phyloP scores from a whole-genome alignment of 2,888 invertebrate species.

The Tortricodes alternella region DNA sequence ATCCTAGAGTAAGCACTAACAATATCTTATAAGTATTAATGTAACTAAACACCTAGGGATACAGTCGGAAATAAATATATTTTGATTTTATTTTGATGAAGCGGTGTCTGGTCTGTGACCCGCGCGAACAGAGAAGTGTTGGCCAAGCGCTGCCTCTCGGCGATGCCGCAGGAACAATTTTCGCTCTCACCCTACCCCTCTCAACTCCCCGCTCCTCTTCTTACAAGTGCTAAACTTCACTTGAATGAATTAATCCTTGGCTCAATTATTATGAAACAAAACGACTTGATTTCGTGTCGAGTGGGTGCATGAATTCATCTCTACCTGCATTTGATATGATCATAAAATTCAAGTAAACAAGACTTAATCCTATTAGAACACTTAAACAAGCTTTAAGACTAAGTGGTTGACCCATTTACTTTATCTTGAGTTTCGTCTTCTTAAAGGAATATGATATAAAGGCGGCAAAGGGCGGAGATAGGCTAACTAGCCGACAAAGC shows the following conservation, averaged over 20 bases:
- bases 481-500: constrained; percentile 36
- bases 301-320: no score
- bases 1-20: no score
- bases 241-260: no score
- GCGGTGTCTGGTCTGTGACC: no score
- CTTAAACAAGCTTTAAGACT: not conserved
- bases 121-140: constrained; percentile 18
- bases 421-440: constrained; percentile 26
- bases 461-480: constrained; percentile 31
- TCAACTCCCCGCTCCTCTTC: no score
- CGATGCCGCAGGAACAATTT: not conserved
- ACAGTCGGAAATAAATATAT: no score
- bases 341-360: not conserved
- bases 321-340: not conserved
- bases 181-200: not conserved
- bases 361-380: constrained; percentile 12
- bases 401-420: constrained; percentile 4
- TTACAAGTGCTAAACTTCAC: no score
- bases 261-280: no score
- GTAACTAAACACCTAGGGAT: no score
- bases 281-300: no score
- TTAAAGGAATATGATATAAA: constrained; percentile 30
- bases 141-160: not conserved
- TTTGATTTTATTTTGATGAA: no score
- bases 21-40: no score